A percentile compares a stretch with the other conserved stretches of the same genome.
Evolutionary conservation across 2,113 vertebrate genomes (phyloP).

Genomic region (Mola mola): DNA sequence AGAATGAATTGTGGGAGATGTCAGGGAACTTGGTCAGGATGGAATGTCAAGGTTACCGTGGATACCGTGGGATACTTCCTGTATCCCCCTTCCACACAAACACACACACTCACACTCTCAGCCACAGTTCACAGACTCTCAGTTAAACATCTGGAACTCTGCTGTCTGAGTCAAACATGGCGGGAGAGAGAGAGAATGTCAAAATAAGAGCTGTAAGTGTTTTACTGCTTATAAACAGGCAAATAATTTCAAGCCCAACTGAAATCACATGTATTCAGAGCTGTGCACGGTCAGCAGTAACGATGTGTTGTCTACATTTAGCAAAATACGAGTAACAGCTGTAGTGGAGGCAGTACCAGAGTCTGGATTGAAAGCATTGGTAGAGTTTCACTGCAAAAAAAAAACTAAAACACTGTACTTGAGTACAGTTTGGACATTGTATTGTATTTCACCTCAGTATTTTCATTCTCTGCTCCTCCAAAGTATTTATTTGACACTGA

Average conservation of each 20-base stretch:
- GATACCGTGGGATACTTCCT: slow-evolving; percentile 86
- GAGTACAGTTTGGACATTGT: no score
- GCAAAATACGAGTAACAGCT: no score
- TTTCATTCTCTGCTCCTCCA: no score
- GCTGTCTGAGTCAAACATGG: slow-evolving; percentile 64
- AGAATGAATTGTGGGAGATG: slow-evolving; percentile 76
- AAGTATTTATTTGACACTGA: no score
- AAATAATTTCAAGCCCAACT: neutral
- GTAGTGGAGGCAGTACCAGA: no score
- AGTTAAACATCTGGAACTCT: slow-evolving; percentile 79
- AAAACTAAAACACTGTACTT: no score
- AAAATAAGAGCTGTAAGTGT: slow-evolving; percentile 35
- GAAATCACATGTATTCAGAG: neutral
- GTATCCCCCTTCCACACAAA: slow-evolving; percentile 33
- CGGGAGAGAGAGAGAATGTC: slow-evolving; percentile 7
- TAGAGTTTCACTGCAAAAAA: no score
- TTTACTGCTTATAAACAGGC: slow-evolving; percentile 38
- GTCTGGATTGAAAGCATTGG: no score
- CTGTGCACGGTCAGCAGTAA: no score
- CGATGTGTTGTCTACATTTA: no score
- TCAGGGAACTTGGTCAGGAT: slow-evolving; percentile 77
- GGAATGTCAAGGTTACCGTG: slow-evolving; percentile 82
- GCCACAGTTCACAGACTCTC: slow-evolving; percentile 65
- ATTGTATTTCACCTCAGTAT: no score
- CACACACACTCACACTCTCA: neutral